phyloP scores from a whole-genome alignment of 2,113 vertebrate species.

The Tricholaema leucomelas region DNA sequence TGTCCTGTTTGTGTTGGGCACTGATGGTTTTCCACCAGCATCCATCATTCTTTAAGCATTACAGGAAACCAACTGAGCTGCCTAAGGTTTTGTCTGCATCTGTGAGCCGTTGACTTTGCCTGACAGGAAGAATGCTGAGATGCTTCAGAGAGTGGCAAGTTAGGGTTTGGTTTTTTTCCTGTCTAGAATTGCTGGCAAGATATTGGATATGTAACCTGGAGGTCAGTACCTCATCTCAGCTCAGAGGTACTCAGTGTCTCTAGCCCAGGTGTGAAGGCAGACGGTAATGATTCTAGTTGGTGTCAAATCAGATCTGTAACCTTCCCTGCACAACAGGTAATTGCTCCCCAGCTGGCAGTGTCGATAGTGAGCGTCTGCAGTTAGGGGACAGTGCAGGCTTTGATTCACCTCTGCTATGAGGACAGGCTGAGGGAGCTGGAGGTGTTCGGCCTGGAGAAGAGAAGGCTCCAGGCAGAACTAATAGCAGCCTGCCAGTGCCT shows the following conservation, averaged over 20 bases:
- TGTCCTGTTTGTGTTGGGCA: too few relatives aligned
- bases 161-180: not conserved
- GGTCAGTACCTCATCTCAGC: not conserved
- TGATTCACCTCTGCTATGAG: not conserved
- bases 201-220: not conserved
- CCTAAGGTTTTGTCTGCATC: not conserved
- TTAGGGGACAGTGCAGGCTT: not conserved
- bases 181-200: not conserved
- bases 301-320: not conserved
- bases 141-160: not conserved
- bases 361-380: not conserved
- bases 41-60: not conserved
- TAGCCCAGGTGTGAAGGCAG: slow-evolving; percentile 10
- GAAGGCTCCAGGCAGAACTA: too few relatives aligned
- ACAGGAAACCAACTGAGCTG: not conserved
- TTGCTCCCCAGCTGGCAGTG: not conserved
- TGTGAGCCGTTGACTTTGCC: not conserved
- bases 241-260: not conserved
- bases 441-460: too few relatives aligned
- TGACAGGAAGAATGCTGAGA: not conserved
- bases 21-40: not conserved
- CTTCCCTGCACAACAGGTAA: not conserved
- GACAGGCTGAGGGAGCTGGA: too few relatives aligned
- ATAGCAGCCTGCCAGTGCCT: too few relatives aligned
- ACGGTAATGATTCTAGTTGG: not conserved